Conservation (phyloP, 2,797 vertebrate species). For the Falco biarmicus region DNA sequence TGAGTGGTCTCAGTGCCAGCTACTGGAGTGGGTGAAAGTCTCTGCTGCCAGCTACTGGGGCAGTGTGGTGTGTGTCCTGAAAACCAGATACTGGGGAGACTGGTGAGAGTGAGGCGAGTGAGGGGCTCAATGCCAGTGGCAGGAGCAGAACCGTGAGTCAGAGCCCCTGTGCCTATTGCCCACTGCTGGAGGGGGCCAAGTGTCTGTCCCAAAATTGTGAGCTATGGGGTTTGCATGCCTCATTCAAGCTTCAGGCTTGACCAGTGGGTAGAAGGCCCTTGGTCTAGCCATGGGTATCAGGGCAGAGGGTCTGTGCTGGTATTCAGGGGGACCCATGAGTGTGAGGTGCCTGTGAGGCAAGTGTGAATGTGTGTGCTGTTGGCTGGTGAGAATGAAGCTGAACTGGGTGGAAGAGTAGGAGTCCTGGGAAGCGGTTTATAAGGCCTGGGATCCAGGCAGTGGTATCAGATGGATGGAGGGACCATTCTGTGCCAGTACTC, state of each 20-base stretch:
- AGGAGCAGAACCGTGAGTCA: neutral
- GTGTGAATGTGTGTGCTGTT: neutral
- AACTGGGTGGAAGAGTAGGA: neutral
- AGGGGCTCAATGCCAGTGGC: neutral
- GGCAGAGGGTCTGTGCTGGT: neutral
- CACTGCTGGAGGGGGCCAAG: neutral
- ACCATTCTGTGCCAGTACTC: neutral
- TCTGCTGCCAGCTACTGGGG: neutral
- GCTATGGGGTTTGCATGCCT: neutral
- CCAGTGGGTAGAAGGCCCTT: neutral
- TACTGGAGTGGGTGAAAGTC: neutral
- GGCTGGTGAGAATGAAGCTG: neutral
- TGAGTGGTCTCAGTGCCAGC: neutral
- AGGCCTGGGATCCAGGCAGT: neutral
- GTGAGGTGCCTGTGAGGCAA: fast-evolving
- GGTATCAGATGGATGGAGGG: neutral
- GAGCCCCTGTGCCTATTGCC: neutral
- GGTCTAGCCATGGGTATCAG: neutral
- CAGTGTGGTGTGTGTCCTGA: neutral
- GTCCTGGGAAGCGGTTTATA: neutral
- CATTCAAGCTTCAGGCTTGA: neutral
- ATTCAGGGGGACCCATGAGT: fast-evolving
- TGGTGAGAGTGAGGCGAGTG: neutral
- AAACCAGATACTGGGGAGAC: neutral
- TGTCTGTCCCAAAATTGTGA: neutral